Conservation (phyloP, 2,113 vertebrate genomes). For the Chloebia gouldiae region DNA sequence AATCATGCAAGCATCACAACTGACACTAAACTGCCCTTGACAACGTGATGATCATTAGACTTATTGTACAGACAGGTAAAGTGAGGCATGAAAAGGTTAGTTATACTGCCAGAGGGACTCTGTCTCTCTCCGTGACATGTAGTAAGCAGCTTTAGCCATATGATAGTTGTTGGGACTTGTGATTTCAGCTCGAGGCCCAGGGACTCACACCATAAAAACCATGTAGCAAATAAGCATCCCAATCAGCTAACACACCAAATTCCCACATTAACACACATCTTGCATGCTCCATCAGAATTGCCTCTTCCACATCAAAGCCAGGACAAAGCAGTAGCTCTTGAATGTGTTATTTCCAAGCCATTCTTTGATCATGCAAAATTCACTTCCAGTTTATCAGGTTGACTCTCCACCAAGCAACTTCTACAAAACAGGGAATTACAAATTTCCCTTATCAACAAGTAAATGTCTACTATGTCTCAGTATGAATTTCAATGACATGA, state of each 20-base stretch:
- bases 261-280: background rate
- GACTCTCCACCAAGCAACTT: background rate
- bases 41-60: conserved; percentile 31
- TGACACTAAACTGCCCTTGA: background rate
- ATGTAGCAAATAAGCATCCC: background rate
- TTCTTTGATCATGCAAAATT: background rate
- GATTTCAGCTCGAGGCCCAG: background rate
- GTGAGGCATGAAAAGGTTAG: conserved; percentile 54
- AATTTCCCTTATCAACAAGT: background rate
- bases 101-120: background rate
- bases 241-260: background rate
- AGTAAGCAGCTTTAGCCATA: background rate
- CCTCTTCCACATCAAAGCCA: background rate
- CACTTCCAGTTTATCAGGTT: background rate
- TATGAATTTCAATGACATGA: background rate
- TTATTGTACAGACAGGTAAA: conserved; percentile 47
- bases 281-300: background rate
- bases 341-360: background rate
- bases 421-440: background rate
- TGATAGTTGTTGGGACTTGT: background rate
- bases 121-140: background rate
- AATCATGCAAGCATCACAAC: background rate
- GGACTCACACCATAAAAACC: background rate
- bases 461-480: background rate
- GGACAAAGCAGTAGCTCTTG: background rate